Conservation (phyloP, 2,797 vertebrate species). For the Pseudochirops corinnae region DNA sequence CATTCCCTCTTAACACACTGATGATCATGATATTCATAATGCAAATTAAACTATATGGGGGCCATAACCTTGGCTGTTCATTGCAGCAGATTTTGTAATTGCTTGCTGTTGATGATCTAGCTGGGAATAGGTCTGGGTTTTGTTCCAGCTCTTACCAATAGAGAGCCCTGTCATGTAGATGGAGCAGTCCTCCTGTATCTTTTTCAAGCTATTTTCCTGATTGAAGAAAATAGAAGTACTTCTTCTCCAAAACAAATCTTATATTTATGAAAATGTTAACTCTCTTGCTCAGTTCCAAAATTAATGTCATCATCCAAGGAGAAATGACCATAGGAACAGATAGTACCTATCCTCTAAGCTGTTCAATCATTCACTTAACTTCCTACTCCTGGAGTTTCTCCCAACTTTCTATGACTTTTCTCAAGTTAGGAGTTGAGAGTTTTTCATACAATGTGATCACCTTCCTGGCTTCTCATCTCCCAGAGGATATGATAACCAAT, state of each 20-base stretch:
- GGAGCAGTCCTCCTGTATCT: conserved; percentile 57
- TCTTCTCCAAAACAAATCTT: not conserved
- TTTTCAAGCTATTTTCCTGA: not conserved
- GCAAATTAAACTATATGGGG: conserved; percentile 79
- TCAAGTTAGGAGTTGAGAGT: not conserved
- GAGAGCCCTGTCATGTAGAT: conserved; percentile 55
- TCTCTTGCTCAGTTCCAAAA: not conserved
- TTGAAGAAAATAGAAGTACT: not conserved
- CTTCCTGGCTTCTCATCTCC: not conserved
- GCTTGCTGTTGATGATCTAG: conserved; percentile 70
- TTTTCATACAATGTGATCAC: not conserved
- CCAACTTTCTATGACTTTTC: not conserved
- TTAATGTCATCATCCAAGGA: not conserved
- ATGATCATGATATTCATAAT: conserved; percentile 68
- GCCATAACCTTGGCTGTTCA: conserved; percentile 76
- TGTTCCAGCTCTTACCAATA: conserved; percentile 51
- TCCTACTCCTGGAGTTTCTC: not conserved
- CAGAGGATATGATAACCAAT: not conserved
- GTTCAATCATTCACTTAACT: not conserved
- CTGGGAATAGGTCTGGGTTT: conserved; percentile 53
- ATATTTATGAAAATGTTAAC: conserved; percentile 10
- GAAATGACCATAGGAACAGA: not conserved
- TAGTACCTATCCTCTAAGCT: not conserved
- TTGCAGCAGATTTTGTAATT: conserved; percentile 66
- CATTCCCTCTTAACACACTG: conserved; percentile 66